These are phyloP conservation scores for Sorex araneus DNA, from an alignment of 2,113 vertebrate species.

Conservation along the genomic window DNA sequence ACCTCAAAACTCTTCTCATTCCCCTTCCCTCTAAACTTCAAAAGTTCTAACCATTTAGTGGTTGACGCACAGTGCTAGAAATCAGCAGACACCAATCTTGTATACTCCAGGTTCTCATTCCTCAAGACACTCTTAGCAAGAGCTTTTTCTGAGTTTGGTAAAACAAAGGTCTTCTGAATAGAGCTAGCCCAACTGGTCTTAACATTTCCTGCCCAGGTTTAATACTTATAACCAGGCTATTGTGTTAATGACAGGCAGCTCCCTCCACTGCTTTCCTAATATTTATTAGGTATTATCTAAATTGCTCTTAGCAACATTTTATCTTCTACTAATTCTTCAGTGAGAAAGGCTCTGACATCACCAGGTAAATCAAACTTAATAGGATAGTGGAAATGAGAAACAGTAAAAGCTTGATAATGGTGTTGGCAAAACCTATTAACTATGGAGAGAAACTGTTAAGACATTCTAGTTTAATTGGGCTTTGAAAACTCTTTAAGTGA, in stretches of 20 bases:
- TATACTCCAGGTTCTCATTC: conserved; percentile 7
- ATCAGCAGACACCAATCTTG: background rate
- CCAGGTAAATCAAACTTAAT: conserved; percentile 27
- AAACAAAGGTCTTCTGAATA: conserved; percentile 38
- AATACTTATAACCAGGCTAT: conserved; percentile 5
- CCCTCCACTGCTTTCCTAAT: conserved; percentile 46
- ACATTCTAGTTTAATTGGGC: conserved; percentile 39
- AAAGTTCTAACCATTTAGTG: conserved; percentile 45
- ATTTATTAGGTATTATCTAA: conserved; percentile 42
- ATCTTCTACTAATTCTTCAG: conserved; percentile 60
- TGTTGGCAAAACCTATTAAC: conserved; percentile 21
- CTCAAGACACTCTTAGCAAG: conserved; percentile 25
- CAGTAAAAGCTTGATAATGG: conserved; percentile 20
- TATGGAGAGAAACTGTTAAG: conserved; percentile 49
- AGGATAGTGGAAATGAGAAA: conserved; percentile 46
- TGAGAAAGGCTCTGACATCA: conserved; percentile 48
- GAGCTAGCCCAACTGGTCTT: conserved; percentile 5
- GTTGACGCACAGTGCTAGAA: background rate
- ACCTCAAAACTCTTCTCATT: conserved; percentile 24
- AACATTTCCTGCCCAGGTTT: conserved; percentile 38
- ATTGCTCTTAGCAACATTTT: conserved; percentile 65
- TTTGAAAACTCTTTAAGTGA: conserved; percentile 12
- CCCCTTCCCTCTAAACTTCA: conserved; percentile 38
- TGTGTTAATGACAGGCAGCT: conserved; percentile 36
- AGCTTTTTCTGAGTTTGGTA: background rate